A percentile compares a stretch with the other conserved stretches of the same genome.
Evolutionary conservation across 2,888 invertebrate genomes (phyloP).

Genomic region (Panopea generosa): DNA sequence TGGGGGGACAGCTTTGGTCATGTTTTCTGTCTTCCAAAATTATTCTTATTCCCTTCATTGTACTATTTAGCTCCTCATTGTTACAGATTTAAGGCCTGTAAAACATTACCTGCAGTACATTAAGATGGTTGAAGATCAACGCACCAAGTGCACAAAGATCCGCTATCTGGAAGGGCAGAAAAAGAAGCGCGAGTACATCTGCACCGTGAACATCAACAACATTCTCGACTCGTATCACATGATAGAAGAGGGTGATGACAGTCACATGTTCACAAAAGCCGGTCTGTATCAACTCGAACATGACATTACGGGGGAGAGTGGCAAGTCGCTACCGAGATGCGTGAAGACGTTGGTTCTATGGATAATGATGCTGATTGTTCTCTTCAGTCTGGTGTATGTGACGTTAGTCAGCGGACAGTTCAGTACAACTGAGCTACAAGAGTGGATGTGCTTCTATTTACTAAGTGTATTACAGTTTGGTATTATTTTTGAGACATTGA

Average conservation of each 20-base stretch:
- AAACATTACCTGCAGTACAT: constrained; percentile 27
- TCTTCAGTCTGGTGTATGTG: constrained; percentile 24
- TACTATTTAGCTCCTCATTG: too few relatives aligned
- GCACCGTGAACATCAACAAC: constrained; percentile 24
- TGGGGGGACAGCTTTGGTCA: too few relatives aligned
- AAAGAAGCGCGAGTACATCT: constrained; percentile 13
- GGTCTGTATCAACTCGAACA: constrained; percentile 57
- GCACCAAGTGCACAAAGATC: constrained; percentile 20
- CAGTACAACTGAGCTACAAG: constrained; percentile 45
- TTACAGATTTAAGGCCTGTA: constrained; percentile 31
- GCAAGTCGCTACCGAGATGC: constrained; percentile 30
- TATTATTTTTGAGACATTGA: constrained; percentile 42
- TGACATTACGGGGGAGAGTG: constrained; percentile 39
- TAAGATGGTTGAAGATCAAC: constrained; percentile 21
- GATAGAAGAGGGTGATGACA: constrained; percentile 43
- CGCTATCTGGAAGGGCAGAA: constrained; percentile 35
- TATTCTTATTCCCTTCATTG: too few relatives aligned
- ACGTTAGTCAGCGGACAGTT: constrained; percentile 51
- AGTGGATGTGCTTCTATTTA: constrained; percentile 50
- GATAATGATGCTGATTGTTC: constrained; percentile 23
- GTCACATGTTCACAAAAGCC: constrained; percentile 44
- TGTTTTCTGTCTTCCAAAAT: too few relatives aligned
- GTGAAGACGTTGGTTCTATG: constrained; percentile 33
- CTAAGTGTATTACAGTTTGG: constrained; percentile 32
- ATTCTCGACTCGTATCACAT: constrained; percentile 44